Conservation (phyloP, 2,113 vertebrate genomes). For the Brachirus orientalis region DNA sequence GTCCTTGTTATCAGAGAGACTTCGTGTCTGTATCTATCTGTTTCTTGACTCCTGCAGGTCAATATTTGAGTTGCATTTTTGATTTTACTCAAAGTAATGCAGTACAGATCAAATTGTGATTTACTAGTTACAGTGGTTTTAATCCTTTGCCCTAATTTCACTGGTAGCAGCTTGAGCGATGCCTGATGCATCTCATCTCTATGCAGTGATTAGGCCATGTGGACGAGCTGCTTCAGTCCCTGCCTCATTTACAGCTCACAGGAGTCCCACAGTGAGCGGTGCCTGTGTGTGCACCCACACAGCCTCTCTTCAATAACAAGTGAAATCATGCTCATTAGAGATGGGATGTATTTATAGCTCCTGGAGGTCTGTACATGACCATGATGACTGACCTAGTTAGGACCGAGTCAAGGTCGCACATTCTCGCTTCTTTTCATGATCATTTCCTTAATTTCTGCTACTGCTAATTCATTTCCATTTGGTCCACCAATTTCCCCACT, state of each 20-base stretch:
- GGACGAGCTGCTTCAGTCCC: no score
- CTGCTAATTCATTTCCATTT: slow-evolving; percentile 15
- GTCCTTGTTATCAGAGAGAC: no score
- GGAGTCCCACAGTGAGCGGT: slow-evolving; percentile 15
- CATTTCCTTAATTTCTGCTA: not conserved
- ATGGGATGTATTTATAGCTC: slow-evolving; percentile 31
- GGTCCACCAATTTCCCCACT: not conserved
- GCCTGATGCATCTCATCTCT: not conserved
- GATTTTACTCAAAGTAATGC: no score
- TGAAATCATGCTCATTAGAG: slow-evolving; percentile 41
- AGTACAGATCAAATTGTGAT: no score
- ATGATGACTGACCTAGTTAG: slow-evolving; percentile 15
- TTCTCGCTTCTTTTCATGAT: slow-evolving; percentile 7
- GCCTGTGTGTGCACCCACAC: slow-evolving; percentile 25
- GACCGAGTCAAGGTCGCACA: slow-evolving; percentile 5
- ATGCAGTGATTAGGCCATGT: no score
- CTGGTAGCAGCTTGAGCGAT: no score
- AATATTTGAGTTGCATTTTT: no score
- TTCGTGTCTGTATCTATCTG: no score
- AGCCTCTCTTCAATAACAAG: slow-evolving; percentile 19
- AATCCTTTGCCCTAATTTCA: no score
- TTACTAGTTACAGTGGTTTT: no score
- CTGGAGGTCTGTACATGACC: slow-evolving; percentile 14
- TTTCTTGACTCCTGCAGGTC: no score
- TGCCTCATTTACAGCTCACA: slow-evolving; percentile 40